A percentile compares a stretch with the other conserved stretches of the same genome.
These are phyloP conservation scores for Melanerpes formicivorus DNA, from an alignment of 2,113 vertebrate species.

Conservation along the genomic window DNA sequence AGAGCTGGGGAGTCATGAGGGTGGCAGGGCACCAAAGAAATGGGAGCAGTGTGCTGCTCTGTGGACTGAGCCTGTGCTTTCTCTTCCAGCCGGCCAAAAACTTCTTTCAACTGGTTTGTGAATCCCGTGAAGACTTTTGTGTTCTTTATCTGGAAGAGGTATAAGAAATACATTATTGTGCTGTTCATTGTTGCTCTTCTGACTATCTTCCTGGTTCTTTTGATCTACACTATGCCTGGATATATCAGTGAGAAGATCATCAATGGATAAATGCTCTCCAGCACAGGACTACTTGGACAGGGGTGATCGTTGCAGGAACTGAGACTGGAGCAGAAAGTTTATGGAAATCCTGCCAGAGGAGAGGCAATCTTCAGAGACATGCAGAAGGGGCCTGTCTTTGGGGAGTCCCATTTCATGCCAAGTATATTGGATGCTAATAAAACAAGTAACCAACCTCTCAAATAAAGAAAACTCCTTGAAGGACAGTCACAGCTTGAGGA, in stretches of 20 bases:
- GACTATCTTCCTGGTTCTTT: slow-evolving; percentile 85
- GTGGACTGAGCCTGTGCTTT: background rate
- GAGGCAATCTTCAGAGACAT: background rate
- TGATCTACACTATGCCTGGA: slow-evolving; percentile 89
- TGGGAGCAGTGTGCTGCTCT: background rate
- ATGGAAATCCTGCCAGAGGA: background rate
- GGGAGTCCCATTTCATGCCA: background rate
- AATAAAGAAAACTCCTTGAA: background rate
- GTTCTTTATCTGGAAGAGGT: slow-evolving; percentile 92
- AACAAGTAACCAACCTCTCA: background rate
- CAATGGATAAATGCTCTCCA: slow-evolving; percentile 75
- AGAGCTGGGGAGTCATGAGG: background rate
- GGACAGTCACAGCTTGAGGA: background rate
- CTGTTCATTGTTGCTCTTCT: slow-evolving; percentile 80
- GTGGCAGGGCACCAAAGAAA: background rate
- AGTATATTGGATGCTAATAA: background rate
- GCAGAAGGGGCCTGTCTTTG: background rate
- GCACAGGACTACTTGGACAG: background rate
- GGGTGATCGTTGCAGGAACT: background rate
- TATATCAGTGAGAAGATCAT: slow-evolving; percentile 87
- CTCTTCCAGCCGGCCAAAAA: slow-evolving; percentile 86
- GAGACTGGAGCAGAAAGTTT: background rate
- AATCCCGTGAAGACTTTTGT: slow-evolving; percentile 93
- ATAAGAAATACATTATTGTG: slow-evolving; percentile 88
- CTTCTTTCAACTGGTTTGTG: slow-evolving; percentile 91